Conservation (phyloP, 2,797 vertebrate species). For the Lycodopsis pacificus region DNA sequence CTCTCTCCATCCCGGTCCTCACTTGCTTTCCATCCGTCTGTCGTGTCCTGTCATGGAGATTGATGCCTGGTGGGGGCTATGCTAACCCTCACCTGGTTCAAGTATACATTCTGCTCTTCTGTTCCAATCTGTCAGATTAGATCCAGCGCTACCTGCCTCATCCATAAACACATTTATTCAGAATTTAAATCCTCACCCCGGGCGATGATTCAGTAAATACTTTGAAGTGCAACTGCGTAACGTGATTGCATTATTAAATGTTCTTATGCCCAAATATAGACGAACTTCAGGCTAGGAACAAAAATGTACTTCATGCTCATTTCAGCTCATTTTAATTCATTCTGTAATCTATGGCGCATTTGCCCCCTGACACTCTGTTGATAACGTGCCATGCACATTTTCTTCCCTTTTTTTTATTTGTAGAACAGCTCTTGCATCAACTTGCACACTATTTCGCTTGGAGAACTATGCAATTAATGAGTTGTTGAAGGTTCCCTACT, state of each 20-base stretch:
- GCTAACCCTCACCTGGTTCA: conserved; percentile 81
- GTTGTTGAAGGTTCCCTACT: conserved; percentile 33
- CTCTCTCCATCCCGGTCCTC: conserved; percentile 59
- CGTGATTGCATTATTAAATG: conserved; percentile 79
- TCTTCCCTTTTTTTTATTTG: conserved; percentile 34
- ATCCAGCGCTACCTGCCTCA: conserved; percentile 76
- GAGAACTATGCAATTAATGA: conserved; percentile 54
- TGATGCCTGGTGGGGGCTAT: conserved; percentile 71
- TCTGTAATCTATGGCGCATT: conserved; percentile 68
- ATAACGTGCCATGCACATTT: conserved; percentile 67
- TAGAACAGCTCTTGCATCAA: conserved; percentile 55
- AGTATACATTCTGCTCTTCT: conserved; percentile 70
- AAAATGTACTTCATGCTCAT: conserved; percentile 78
- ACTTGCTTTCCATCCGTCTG: conserved; percentile 69
- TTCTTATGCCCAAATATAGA: conserved; percentile 79
- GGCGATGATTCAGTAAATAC: conserved; percentile 81
- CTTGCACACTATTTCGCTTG: conserved; percentile 43
- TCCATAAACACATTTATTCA: conserved; percentile 82
- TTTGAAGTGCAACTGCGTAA: conserved; percentile 82
- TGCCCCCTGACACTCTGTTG: conserved; percentile 65
- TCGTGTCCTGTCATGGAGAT: conserved; percentile 70
- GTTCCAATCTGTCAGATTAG: conserved; percentile 81
- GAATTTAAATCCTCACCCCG: conserved; percentile 78
- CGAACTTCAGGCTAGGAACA: conserved; percentile 78
- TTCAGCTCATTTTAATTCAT: conserved; percentile 76